These are phyloP conservation scores for Theropithecus gelada DNA, from an alignment of 2,113 vertebrate genomes.

Conservation along the genomic window DNA sequence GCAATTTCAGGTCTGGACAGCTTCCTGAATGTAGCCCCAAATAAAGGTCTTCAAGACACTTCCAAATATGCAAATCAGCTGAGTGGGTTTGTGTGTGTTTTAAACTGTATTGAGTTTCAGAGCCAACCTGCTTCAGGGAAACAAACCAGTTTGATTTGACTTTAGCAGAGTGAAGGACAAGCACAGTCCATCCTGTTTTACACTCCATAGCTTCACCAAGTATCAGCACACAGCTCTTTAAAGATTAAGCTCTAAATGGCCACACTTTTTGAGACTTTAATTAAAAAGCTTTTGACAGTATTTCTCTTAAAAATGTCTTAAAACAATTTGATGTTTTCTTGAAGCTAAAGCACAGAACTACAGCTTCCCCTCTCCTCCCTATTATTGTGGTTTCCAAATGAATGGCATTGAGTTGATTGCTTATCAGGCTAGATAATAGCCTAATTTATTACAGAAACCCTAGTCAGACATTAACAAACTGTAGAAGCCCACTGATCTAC, in stretches of 20 bases:
- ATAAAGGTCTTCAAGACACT: constrained; percentile 30
- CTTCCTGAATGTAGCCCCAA: constrained; percentile 38
- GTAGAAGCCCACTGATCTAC: background rate
- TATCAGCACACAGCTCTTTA: background rate
- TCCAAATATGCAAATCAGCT: constrained; percentile 11
- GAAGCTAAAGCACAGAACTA: background rate
- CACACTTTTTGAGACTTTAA: background rate
- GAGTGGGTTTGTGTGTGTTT: background rate
- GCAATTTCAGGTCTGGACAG: constrained; percentile 17
- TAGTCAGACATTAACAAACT: background rate
- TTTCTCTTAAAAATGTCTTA: constrained; percentile 23
- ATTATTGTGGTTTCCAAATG: background rate
- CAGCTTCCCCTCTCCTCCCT: background rate
- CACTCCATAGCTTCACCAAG: background rate
- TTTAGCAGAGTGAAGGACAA: background rate
- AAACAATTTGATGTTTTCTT: background rate
- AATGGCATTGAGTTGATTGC: background rate
- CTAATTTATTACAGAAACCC: constrained; percentile 46
- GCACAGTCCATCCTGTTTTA: background rate
- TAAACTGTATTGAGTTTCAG: background rate
- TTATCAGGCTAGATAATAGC: background rate
- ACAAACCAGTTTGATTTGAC: background rate
- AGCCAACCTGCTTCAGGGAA: background rate
- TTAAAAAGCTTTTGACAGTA: background rate
- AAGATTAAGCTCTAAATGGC: background rate